Percentiles rank a stretch among this genome's conserved stretches.
Evolutionary conservation across 2,113 vertebrate genomes (phyloP).

Genomic region (Electrona antarctica): DNA sequence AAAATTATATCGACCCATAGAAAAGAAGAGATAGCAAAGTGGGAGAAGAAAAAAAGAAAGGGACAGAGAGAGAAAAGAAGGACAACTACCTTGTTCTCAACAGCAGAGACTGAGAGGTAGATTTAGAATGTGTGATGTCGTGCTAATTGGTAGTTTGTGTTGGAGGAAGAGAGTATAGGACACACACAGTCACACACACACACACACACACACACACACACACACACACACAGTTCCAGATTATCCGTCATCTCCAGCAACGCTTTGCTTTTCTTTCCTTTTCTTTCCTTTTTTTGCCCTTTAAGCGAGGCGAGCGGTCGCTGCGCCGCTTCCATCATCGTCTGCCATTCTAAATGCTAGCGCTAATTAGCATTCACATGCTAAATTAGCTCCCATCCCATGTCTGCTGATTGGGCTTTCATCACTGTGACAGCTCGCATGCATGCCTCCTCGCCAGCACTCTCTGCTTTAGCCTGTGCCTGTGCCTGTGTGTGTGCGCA

Average conservation of each 20-base stretch:
- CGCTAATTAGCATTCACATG: slow-evolving; percentile 78
- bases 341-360: slow-evolving; percentile 73
- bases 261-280: too few species aligned
- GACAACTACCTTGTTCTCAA: slow-evolving; percentile 50
- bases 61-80: slow-evolving; percentile 5
- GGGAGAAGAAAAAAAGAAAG: slow-evolving; percentile 27
- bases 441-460: slow-evolving; percentile 2
- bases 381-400: slow-evolving; percentile 76
- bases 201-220: slow-evolving; percentile 17
- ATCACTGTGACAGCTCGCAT: slow-evolving; percentile 71
- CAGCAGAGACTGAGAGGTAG: slow-evolving; percentile 66
- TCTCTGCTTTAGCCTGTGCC: too few species aligned
- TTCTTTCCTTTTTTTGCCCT: slow-evolving; percentile 62
- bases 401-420: slow-evolving; percentile 74
- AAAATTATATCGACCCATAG: too few species aligned
- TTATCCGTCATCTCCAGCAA: slow-evolving; percentile 70
- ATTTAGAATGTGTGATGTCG: slow-evolving; percentile 68
- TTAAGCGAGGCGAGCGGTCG: slow-evolving; percentile 62
- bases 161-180: slow-evolving; percentile 25
- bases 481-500: too few species aligned
- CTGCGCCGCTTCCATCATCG: slow-evolving; percentile 74
- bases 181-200: slow-evolving; percentile 7
- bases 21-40: too few species aligned
- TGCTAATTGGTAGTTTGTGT: slow-evolving; percentile 62
- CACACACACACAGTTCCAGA: slow-evolving; percentile 44